phyloP scores from a whole-genome alignment of 2,113 vertebrate species.

The Eurypyga helias region DNA sequence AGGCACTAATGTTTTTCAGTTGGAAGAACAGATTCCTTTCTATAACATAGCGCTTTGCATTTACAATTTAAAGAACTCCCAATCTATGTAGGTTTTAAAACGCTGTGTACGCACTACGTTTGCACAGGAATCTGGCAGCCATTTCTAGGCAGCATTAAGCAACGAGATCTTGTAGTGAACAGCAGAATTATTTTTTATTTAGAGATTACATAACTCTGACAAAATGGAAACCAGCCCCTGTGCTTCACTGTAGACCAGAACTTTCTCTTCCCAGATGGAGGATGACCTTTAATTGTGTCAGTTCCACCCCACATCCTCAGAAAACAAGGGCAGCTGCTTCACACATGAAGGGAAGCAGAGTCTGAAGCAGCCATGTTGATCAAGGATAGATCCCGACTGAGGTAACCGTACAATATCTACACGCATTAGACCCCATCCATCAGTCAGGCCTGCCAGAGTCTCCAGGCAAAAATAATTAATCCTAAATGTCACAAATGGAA shows the following conservation, averaged over 20 bases:
- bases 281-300: conserved; percentile 66
- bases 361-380: conserved; percentile 8
- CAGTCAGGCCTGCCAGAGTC: neutral
- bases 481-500: neutral
- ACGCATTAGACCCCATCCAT: neutral
- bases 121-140: conserved; percentile 30
- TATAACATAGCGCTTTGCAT: neutral
- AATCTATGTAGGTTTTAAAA: neutral
- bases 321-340: conserved; percentile 62
- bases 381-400: neutral
- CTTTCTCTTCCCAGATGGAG: conserved; percentile 66
- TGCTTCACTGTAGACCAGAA: conserved; percentile 57
- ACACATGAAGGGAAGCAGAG: conserved; percentile 52
- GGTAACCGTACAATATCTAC: neutral
- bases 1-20: neutral
- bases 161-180: conserved; percentile 51
- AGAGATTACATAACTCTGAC: conserved; percentile 66
- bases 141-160: conserved; percentile 52
- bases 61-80: conserved; percentile 15
- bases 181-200: conserved; percentile 64
- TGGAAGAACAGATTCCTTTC: neutral
- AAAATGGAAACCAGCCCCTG: conserved; percentile 45
- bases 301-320: conserved; percentile 66
- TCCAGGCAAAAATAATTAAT: neutral
- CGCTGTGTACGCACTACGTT: neutral